Evolutionary conservation across 2,797 vertebrate species (phyloP), one percentile per base, ranked within the genome.

Genomic region (Scolopax bukidnonensis): DNA sequence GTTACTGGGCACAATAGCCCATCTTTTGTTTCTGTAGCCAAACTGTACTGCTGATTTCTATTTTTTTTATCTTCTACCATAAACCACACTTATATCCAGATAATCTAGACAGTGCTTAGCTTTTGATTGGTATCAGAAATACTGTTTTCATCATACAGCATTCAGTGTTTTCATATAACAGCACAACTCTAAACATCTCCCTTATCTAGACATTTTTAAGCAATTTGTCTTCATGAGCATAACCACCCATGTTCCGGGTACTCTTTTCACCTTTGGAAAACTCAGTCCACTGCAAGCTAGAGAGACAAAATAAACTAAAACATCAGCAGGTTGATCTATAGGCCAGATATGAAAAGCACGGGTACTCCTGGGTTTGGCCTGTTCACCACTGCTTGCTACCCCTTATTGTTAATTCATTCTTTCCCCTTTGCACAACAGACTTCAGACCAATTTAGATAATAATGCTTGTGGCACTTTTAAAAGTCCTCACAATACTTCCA

Each of bases 321-420:
- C 2, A 60, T 50, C 18, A 68, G 20, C 36, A 85, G 17, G 6
- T 3, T 38, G 27, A 67, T 20, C 32, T 47, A 11, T 40, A 79
- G 50, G 10, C 16, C 56, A 76, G 21, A 65, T n/a, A 4, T 83
- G 32, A 83, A 82, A 87, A 67, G 59, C 9, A 69, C 1, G 3
- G 27, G 12, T 38, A 19, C 5, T 43, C 23, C 25, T 67, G 9
- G 5, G 11, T 73, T 76, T 79, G 50, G 23, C 13, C 32, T 63
- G 28, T 68, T 36, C 0, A 0, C 36, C 45, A 60, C 4, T 70
- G 36, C 27, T 83, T 80, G 32, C 41, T 67, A 5, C 36, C 67
- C 48, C 20, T 63, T 69, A 47, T 12, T 2, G 0, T 53, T 53
- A 68, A 57, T 7, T 84, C 0, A 0, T 45, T 61, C 45, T 61